These are phyloP conservation scores for Polietes domitor DNA, from an alignment of 2,888 invertebrate genomes.

Conservation along the genomic window DNA sequence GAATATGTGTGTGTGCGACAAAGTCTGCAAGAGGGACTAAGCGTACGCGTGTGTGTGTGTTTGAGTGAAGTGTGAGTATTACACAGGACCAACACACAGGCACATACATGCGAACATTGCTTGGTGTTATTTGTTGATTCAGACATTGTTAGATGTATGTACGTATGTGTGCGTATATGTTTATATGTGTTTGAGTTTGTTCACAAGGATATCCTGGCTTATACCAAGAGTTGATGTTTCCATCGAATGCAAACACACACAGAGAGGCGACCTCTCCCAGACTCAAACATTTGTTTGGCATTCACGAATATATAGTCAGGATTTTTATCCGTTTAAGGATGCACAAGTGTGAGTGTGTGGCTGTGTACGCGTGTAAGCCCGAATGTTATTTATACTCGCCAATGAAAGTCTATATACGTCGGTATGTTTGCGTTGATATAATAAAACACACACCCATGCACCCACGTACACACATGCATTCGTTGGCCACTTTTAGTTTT, in stretches of 20 bases:
- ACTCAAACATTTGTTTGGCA: conserved; percentile 1
- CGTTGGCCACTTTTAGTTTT: conserved; percentile 19
- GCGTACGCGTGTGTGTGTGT: background rate
- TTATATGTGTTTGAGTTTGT: background rate
- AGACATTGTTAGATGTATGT: conserved; percentile 1
- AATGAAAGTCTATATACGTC: background rate
- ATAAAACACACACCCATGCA: background rate
- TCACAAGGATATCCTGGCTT: conserved; percentile 5
- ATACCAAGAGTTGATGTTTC: conserved; percentile 32
- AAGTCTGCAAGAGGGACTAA: background rate
- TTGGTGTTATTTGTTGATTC: background rate
- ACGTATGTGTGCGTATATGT: conserved; percentile 36
- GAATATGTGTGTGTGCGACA: too few relatives aligned
- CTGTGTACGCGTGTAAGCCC: background rate
- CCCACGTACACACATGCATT: background rate
- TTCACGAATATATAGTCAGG: conserved; percentile 4
- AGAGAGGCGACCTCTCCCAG: background rate
- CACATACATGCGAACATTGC: conserved; percentile 13
- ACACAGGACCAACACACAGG: conserved; percentile 30
- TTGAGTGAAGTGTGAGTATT: conserved; percentile 32
- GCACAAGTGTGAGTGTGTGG: background rate
- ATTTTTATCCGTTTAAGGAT: background rate
- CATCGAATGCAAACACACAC: conserved; percentile 20
- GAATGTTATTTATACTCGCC: conserved; percentile 1
- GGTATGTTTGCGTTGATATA: background rate